phyloP scores from a whole-genome alignment of 2,888 invertebrate species.

The Lepetodrilus schrolli region DNA sequence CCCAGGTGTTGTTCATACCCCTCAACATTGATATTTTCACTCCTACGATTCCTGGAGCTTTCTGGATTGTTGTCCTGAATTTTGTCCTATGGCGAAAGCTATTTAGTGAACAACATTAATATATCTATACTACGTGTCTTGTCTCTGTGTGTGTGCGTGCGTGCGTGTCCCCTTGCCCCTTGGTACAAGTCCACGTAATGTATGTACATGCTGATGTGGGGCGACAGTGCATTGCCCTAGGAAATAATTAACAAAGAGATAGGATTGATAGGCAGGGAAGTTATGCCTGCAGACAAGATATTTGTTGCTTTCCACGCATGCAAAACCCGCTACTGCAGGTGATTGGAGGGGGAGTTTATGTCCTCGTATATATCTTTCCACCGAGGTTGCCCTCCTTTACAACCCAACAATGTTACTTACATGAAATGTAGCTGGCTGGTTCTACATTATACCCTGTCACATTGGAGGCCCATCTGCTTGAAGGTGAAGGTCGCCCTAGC shows the following conservation, averaged over 20 bases:
- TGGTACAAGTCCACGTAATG: too few relatives aligned
- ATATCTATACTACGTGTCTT: too few relatives aligned
- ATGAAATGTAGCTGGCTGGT: constrained; percentile 1
- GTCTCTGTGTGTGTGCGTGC: too few relatives aligned
- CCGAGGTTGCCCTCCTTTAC: constrained; percentile 15
- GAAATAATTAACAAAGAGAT: constrained; percentile 21
- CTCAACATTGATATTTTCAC: too few relatives aligned
- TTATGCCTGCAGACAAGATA: neutral
- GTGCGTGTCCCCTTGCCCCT: too few relatives aligned
- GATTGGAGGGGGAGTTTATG: neutral
- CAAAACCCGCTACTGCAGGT: neutral
- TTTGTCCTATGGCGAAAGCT: too few relatives aligned
- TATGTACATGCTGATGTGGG: neutral
- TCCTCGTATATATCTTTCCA: neutral
- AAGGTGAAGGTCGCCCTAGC: constrained; percentile 22
- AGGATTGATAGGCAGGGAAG: neutral
- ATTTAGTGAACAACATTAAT: too few relatives aligned
- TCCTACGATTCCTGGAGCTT: too few relatives aligned
- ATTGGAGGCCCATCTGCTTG: neutral
- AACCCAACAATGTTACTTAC: neutral
- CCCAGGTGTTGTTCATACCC: too few relatives aligned
- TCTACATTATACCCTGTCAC: constrained; percentile 4
- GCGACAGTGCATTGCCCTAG: constrained; percentile 2
- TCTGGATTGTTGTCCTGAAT: too few relatives aligned
- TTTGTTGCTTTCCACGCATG: neutral